A percentile compares a stretch with the other conserved stretches of the same genome.
These are phyloP conservation scores for Cyclophora punctaria DNA, from an alignment of 2,888 invertebrate species.

Conservation along the genomic window DNA sequence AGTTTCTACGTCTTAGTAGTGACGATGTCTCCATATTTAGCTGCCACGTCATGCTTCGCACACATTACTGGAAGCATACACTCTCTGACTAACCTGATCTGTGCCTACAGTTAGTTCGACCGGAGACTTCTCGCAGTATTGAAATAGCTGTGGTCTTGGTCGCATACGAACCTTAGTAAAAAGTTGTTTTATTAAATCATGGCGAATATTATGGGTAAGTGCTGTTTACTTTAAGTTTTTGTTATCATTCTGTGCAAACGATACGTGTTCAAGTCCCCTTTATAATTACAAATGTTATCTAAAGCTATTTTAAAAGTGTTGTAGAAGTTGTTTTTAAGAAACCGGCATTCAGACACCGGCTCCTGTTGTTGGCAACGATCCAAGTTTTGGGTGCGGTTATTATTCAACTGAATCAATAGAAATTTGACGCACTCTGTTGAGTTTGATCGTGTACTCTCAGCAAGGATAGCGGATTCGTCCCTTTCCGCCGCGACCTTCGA, in stretches of 20 bases:
- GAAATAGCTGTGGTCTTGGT: slow-evolving; percentile 39
- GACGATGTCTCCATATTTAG: too few relatives aligned
- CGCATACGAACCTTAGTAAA: slow-evolving; percentile 33
- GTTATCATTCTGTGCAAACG: too few relatives aligned
- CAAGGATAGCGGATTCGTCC: too few relatives aligned
- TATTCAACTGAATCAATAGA: slow-evolving; percentile 17
- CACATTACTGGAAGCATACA: background rate
- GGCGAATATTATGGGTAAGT: slow-evolving; percentile 66
- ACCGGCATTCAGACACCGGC: slow-evolving; percentile 21
- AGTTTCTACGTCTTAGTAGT: too few relatives aligned
- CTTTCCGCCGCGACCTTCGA: too few relatives aligned
- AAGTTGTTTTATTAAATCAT: slow-evolving; percentile 40
- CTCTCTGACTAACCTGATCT: background rate
- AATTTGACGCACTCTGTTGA: background rate
- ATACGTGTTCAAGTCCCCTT: too few relatives aligned
- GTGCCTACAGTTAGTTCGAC: background rate
- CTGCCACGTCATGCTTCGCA: too few relatives aligned
- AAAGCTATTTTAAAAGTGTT: too few relatives aligned
- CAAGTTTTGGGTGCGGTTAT: slow-evolving; percentile 47
- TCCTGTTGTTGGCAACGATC: slow-evolving; percentile 49
- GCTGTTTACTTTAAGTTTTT: background rate
- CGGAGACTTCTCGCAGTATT: slow-evolving; percentile 33
- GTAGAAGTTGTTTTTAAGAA: background rate
- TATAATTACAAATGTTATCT: too few relatives aligned
- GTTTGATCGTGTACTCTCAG: too few relatives aligned